Evolutionary conservation across 2,797 vertebrate species (phyloP), one percentile per base, ranked within the genome.

Genomic region (Sebastes steindachneri): DNA sequence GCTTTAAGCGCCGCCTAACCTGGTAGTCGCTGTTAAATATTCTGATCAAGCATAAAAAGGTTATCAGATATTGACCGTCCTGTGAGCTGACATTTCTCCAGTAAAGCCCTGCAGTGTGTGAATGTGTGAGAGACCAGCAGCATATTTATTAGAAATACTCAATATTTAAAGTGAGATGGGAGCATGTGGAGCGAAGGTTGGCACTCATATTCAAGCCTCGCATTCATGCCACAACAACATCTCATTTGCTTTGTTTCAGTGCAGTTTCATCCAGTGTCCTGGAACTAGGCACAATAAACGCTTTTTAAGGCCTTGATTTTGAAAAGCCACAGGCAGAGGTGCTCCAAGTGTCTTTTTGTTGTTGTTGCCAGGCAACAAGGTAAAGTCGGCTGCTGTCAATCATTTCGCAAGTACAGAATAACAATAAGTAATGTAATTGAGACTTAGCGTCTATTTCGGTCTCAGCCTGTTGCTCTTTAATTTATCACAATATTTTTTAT

Each of bases 81-180:
- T 73, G 83, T 75, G 55, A 87, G 79, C 74, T 93, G 91, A 93
- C 91, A 93, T 93, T 93, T 92, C 79, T 82, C 31, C 14, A 21
- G 63, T 55, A 85, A 90, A 79, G 76, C 75, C 77, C 80, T 28
- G 83, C 77, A 86, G 83, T 28, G 77, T 74, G 54, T 71, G 31
- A 58, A 53, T 68, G 65, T 85, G 37, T 28, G 75, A 75, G 83
- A 77, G 75, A 83, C 33, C 67, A 76, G 88, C 69, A 58, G 79
- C 84, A 84, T 86, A 68, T 88, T 85, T 85, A 88, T 82, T 62
- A 77, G 79, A 77, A 60, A 75, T 41, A 67, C 68, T 84, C 62
- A 73, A 59, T 86, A 82, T 83, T 87, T 73, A 74, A 79, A 67
- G 73, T 62, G 70, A 88, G 75, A 79, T 3, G 68, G 63, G 45